Base-by-base conservation (phyloP, 1,140 invertebrate species). In the Parapsyche elsis region DNA sequence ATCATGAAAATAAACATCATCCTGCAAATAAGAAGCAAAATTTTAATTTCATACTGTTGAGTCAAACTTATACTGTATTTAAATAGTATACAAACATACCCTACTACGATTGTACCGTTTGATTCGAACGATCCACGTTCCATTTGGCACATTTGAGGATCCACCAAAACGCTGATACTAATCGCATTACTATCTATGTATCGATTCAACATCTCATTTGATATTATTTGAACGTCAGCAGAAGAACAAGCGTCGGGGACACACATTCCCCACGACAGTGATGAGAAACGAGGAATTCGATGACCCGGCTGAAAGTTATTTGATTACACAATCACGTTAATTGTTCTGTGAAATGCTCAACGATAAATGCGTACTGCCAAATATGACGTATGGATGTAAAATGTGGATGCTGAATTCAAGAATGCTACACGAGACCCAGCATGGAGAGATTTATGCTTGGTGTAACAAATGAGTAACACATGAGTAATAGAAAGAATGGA, bases 191-290 rank as follows among this genome's bases (percentile, higher is more conserved):
- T 61, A 12, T 61, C 46, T 1, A 70, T 90, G 90, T 1, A 90
- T 90, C 5, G 87, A 80, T 0, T 83, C 82, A 0, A 88, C 87
- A 81, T 91, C 87, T 46, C 87, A 88, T 19, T 84, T 79, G 46
- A 90, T 83, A 9, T 87, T 87, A 46, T 89, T 85, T 92, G 89
- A 4, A 93, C 89, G 71, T 93, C 92, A 0, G 85, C 81, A 4
- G 87, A 46, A 4, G 88, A 87, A 85, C 92, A 93, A 1, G 89
- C 88, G 0, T 90, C 86, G 14, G 92, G 92, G 24, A 91, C 87
- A 83, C 92, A 93, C 7, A 93, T 84, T 0, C 89, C 92, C 92
- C 92, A 93, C 79, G 92, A 90, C 19, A 92, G 86, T 0, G 90
- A 89, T 10, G 89, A 91, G 75, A 90, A 93, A 67, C 91, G 87